These are phyloP conservation scores for Speoplatyrhinus poulsoni DNA, from an alignment of 2,113 vertebrate genomes.

Conservation along the genomic window DNA sequence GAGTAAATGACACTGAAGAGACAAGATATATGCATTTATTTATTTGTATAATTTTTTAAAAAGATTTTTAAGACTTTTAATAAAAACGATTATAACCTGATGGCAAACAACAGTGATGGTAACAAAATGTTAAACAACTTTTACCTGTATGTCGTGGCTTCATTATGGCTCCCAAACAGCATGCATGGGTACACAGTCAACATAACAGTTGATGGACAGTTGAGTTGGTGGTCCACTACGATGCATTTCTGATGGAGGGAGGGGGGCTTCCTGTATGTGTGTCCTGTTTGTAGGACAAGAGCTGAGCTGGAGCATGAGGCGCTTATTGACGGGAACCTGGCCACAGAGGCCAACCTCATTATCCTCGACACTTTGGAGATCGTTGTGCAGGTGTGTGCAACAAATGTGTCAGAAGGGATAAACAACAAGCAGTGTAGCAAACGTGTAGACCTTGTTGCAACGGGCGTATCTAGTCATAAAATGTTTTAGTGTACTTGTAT, in stretches of 20 bases:
- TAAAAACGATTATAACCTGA: too few species aligned
- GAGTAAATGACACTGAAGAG: neutral
- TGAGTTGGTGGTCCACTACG: neutral
- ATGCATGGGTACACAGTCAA: slow-evolving; percentile 5
- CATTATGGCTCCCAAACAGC: slow-evolving; percentile 12
- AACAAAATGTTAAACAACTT: neutral
- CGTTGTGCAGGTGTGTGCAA: slow-evolving; percentile 87
- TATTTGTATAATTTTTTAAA: too few species aligned
- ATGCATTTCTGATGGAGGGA: slow-evolving; percentile 19
- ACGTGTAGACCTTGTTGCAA: too few species aligned
- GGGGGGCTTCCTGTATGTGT: neutral
- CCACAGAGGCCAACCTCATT: slow-evolving; percentile 96
- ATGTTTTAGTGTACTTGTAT: neutral
- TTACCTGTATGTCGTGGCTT: slow-evolving; percentile 8
- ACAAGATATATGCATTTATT: too few species aligned
- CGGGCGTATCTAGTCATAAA: neutral
- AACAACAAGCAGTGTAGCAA: neutral
- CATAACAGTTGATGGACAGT: neutral
- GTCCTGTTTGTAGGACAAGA: slow-evolving; percentile 81
- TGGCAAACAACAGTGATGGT: too few species aligned
- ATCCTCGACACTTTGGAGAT: slow-evolving; percentile 97
- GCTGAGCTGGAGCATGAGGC: slow-evolving; percentile 98
- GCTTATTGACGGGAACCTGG: slow-evolving; percentile 95
- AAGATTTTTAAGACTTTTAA: too few species aligned
- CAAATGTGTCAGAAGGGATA: neutral